These are phyloP conservation scores for Oophaga sylvatica DNA, from an alignment of 2,797 vertebrate species.

Conservation along the genomic window DNA sequence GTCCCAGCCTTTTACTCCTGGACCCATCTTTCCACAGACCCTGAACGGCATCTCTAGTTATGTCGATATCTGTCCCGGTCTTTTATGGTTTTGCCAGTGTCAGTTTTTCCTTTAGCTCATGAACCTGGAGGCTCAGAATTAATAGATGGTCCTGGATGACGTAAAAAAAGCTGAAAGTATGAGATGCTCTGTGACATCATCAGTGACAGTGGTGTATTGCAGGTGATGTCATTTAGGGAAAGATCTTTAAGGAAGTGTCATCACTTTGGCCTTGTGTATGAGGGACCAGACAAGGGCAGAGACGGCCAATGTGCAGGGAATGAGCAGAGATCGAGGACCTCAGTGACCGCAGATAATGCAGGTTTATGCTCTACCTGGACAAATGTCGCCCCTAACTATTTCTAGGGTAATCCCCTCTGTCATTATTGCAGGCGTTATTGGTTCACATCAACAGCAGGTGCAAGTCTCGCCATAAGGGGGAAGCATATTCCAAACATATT, in stretches of 20 bases:
- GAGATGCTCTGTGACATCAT: too few species aligned
- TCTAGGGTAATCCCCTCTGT: not conserved
- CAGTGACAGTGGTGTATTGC: too few species aligned
- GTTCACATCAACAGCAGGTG: not conserved
- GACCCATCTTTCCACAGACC: not conserved
- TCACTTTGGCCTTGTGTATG: not conserved
- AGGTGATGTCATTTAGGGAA: too few species aligned
- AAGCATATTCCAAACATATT: not conserved
- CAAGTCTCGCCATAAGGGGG: not conserved
- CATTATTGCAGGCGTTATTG: too few species aligned
- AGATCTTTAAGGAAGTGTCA: not conserved
- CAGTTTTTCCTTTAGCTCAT: not conserved
- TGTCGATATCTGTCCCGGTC: not conserved
- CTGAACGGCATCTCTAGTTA: too few species aligned
- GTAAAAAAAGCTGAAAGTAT: not conserved
- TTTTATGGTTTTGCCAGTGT: not conserved
- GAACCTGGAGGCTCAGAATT: not conserved
- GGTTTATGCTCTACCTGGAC: not conserved
- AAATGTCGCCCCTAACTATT: not conserved
- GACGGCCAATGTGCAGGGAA: not conserved
- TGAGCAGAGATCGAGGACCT: not conserved
- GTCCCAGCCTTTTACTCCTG: not conserved
- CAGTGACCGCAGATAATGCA: not conserved
- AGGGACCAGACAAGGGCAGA: not conserved
- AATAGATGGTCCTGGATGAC: not conserved